Conservation (phyloP, 2,113 vertebrate species). For the Loxodonta africana region DNA sequence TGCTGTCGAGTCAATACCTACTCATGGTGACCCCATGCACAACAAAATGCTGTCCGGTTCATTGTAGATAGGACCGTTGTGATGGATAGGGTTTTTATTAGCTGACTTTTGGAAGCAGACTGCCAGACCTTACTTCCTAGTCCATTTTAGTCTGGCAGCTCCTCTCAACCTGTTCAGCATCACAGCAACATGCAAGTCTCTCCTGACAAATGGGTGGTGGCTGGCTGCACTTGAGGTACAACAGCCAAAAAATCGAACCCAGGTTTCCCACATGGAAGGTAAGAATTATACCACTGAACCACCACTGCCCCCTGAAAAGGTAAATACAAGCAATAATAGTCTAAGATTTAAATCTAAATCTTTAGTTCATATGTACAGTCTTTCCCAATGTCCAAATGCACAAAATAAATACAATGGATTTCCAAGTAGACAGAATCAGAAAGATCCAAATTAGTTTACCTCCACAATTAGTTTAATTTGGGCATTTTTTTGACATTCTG, state of each 20-base stretch:
- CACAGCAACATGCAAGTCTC: neutral
- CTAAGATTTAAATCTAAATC: slow-evolving; percentile 58
- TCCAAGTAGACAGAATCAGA: neutral
- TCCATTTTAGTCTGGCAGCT: neutral
- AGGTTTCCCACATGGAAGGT: neutral
- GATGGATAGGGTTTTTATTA: neutral
- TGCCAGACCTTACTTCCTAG: neutral
- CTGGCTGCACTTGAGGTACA: neutral
- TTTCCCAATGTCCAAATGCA: neutral
- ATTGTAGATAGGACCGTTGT: neutral
- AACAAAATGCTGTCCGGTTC: neutral
- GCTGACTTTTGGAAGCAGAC: neutral
- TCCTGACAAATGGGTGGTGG: neutral
- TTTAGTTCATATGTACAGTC: slow-evolving; percentile 13
- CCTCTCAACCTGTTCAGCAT: neutral
- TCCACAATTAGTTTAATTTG: slow-evolving; percentile 19
- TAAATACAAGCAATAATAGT: neutral
- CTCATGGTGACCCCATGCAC: neutral
- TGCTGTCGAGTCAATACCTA: neutral
- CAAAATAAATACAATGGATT: slow-evolving; percentile 50
- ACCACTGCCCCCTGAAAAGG: slow-evolving; percentile 19
- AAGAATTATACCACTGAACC: neutral
- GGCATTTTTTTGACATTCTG: slow-evolving; percentile 8
- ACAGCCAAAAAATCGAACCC: neutral
- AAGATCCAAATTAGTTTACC: slow-evolving; percentile 40